Percentiles rank a stretch among this genome's conserved stretches.
Conservation (phyloP, 2,888 invertebrate species). For the Cheiracanthium punctorium region DNA sequence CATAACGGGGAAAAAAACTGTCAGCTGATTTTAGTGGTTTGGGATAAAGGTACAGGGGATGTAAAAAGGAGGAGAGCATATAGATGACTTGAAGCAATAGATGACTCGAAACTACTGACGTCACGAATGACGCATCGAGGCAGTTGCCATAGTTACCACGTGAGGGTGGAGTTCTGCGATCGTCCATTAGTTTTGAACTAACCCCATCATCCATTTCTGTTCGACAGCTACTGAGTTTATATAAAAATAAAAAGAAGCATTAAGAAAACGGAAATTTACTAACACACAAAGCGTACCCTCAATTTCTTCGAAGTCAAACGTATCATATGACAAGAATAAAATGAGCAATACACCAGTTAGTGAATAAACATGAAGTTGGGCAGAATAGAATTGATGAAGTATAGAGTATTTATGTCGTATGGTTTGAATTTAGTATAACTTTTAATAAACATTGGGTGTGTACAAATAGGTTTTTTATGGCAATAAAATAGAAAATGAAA, state of each 20-base stretch:
- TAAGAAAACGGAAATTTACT: background rate
- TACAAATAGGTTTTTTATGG: no score
- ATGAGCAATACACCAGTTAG: no score
- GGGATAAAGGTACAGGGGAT: background rate
- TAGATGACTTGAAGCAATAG: background rate
- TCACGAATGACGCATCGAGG: conserved; percentile 60
- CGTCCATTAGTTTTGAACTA: conserved; percentile 40
- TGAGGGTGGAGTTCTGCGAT: conserved; percentile 42
- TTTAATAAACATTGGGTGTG: no score
- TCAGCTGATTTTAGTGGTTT: conserved; percentile 14
- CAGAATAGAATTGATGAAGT: no score
- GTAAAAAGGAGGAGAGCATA: background rate
- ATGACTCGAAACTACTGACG: conserved; percentile 30
- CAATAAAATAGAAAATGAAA: no score
- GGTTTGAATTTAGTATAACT: no score
- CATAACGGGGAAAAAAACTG: background rate
- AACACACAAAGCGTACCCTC: background rate
- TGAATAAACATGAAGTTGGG: no score
- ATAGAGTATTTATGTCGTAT: no score
- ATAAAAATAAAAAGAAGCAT: background rate
- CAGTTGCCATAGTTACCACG: conserved; percentile 37
- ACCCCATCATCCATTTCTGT: conserved; percentile 31
- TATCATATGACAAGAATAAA: background rate
- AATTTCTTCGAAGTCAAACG: background rate
- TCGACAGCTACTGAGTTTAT: conserved; percentile 17